Evolutionary conservation across 2,797 vertebrate genomes (phyloP).

Genomic region (Melanotaenia maccullochi): DNA sequence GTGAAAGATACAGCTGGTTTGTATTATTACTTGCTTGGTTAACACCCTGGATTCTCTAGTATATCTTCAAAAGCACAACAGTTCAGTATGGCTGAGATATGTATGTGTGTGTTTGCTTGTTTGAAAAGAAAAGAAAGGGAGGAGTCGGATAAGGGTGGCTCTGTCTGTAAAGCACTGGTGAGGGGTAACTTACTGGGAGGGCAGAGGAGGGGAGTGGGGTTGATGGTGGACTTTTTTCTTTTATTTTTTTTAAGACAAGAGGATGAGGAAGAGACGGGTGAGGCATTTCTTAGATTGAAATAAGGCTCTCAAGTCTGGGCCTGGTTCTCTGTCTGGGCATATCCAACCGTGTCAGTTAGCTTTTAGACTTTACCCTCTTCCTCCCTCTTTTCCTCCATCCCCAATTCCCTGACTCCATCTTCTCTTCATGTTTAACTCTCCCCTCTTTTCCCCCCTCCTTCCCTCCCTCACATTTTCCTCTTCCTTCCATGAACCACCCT

Average conservation of each 20-base stretch:
- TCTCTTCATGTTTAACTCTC: slow-evolving; percentile 35
- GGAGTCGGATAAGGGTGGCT: slow-evolving; percentile 43
- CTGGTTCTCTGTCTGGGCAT: slow-evolving; percentile 80
- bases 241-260: slow-evolving; percentile 34
- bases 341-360: slow-evolving; percentile 81
- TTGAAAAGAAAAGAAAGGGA: slow-evolving; percentile 61
- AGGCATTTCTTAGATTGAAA: slow-evolving; percentile 71
- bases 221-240: slow-evolving; percentile 30
- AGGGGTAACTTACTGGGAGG: slow-evolving; percentile 42
- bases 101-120: slow-evolving; percentile 61
- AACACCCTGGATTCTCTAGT: slow-evolving; percentile 71
- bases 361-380: slow-evolving; percentile 71
- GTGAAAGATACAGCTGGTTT: slow-evolving; percentile 78
- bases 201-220: slow-evolving; percentile 34
- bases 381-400: slow-evolving; percentile 39
- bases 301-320: slow-evolving; percentile 80
- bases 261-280: slow-evolving; percentile 57
- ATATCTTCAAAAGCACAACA: slow-evolving; percentile 63
- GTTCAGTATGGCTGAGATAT: slow-evolving; percentile 54
- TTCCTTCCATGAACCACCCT: slow-evolving; percentile 68
- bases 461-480: slow-evolving; percentile 49
- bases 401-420: slow-evolving; percentile 60
- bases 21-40: slow-evolving; percentile 81
- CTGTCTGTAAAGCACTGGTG: slow-evolving; percentile 50
- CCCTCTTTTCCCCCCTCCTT: slow-evolving; percentile 14